Percentiles rank a stretch among this genome's conserved stretches.
Conservation (phyloP, 1,140 invertebrate species). For the Schlechtendalia chinensis region DNA sequence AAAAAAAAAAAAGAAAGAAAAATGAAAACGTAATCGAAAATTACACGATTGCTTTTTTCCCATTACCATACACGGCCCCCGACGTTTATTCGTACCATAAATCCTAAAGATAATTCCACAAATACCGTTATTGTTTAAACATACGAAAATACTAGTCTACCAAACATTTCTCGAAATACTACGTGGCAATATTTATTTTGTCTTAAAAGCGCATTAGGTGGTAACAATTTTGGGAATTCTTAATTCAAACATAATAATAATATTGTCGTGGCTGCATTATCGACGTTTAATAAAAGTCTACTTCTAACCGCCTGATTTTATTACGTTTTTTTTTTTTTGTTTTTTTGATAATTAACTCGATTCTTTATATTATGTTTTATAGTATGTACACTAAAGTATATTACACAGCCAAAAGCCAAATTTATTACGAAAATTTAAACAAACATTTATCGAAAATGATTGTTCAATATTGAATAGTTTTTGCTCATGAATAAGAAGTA, state of each 20-base stretch:
- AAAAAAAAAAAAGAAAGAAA: not conserved
- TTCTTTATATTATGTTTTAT: too few relatives aligned
- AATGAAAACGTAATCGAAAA: conserved; percentile 44
- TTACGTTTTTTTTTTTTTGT: too few relatives aligned
- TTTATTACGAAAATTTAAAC: too few relatives aligned
- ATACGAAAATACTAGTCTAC: not conserved
- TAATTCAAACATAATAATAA: too few relatives aligned
- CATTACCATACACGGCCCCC: not conserved
- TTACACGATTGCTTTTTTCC: conserved; percentile 31
- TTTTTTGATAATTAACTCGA: too few relatives aligned
- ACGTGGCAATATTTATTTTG: conserved; percentile 1
- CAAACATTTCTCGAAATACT: not conserved
- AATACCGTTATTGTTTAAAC: conserved; percentile 5
- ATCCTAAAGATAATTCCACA: conserved; percentile 11
- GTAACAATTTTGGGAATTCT: too few relatives aligned
- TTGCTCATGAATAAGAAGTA: too few relatives aligned
- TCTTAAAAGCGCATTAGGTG: not conserved
- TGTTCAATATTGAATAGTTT: too few relatives aligned
- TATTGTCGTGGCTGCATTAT: too few relatives aligned
- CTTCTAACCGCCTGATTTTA: not conserved
- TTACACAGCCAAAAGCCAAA: too few relatives aligned
- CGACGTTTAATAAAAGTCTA: not conserved
- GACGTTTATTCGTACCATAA: conserved; percentile 17
- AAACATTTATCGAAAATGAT: too few relatives aligned
- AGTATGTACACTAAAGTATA: too few relatives aligned